Conservation (phyloP, 2,113 vertebrate genomes). For the Astatotilapia flaviijosephi region DNA sequence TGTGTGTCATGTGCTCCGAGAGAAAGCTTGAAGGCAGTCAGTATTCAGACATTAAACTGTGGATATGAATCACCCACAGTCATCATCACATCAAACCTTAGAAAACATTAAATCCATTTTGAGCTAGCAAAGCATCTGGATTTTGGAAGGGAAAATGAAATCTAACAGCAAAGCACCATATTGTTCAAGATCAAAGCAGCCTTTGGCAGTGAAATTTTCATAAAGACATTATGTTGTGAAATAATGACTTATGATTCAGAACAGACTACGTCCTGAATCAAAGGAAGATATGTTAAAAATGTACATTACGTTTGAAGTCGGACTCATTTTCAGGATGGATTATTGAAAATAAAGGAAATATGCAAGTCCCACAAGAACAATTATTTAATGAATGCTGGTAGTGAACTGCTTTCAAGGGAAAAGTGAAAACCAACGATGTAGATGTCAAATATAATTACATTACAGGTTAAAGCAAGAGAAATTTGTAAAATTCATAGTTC, state of each 20-base stretch:
- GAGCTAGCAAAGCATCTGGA: neutral
- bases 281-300: neutral
- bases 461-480: neutral
- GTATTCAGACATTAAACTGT: neutral
- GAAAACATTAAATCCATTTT: neutral
- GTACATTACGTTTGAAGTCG: neutral
- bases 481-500: neutral
- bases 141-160: neutral
- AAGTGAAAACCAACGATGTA: neutral
- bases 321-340: neutral
- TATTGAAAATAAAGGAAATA: neutral
- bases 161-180: neutral
- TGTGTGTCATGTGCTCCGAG: rapidly evolving
- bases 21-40: neutral
- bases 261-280: neutral
- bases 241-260: neutral
- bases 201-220: neutral
- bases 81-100: neutral
- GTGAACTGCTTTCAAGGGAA: neutral
- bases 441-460: neutral
- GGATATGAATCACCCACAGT: neutral
- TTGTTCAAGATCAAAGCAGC: constrained; percentile 14
- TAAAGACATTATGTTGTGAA: neutral
- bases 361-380: neutral
- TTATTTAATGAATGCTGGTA: neutral